Conservation (phyloP, 1,140 invertebrate species). For the Polyergus mexicanus region DNA sequence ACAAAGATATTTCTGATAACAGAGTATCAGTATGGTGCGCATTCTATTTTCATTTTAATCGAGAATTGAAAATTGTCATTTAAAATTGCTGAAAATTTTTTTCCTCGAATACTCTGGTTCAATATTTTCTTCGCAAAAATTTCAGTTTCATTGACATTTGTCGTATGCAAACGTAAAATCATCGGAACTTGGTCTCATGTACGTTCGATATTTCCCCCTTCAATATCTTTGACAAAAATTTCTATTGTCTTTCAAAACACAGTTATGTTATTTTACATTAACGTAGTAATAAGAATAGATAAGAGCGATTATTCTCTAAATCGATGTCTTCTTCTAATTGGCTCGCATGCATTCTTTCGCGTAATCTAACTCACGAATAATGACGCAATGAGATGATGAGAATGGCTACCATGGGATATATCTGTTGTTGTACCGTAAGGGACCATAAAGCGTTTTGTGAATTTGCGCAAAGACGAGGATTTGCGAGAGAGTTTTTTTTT, state of each 20-base stretch:
- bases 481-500: slow-evolving; percentile 39
- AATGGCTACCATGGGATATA: background rate
- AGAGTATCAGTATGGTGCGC: background rate
- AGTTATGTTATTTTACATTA: background rate
- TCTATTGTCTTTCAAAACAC: background rate
- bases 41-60: slow-evolving; percentile 8
- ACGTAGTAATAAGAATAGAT: background rate
- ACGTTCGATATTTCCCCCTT: slow-evolving; percentile 2
- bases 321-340: slow-evolving; percentile 26
- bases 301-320: background rate
- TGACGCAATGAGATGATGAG: background rate
- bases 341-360: background rate
- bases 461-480: slow-evolving; percentile 37
- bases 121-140: slow-evolving; percentile 37
- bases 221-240: background rate
- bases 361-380: slow-evolving; percentile 7
- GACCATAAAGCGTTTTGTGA: slow-evolving; percentile 43
- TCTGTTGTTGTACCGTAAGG: background rate
- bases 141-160: slow-evolving; percentile 8
- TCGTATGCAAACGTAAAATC: slow-evolving; percentile 19
- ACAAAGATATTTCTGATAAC: background rate
- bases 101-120: background rate
- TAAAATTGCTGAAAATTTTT: slow-evolving; percentile 17
- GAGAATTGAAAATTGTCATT: background rate
- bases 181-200: background rate